These are phyloP conservation scores for Trimorus sp. DNA, from an alignment of 2,888 invertebrate species.

Conservation along the genomic window DNA sequence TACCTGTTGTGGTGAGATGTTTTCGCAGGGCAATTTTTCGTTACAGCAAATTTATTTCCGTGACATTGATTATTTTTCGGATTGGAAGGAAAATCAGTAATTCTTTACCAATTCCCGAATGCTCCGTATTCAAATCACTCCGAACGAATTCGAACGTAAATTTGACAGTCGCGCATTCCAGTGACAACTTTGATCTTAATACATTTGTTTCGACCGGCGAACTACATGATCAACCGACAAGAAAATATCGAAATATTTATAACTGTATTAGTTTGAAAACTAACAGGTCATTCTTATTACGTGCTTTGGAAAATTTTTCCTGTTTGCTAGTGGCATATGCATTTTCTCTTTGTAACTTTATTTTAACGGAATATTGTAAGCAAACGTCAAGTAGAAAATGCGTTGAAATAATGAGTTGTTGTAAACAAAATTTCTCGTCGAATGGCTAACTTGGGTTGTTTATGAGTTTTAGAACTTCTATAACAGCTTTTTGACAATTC, in stretches of 20 bases:
- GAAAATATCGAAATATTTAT: slow-evolving; percentile 50
- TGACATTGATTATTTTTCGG: slow-evolving; percentile 17
- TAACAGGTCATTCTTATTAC: slow-evolving; percentile 16
- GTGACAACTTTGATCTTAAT: slow-evolving; percentile 38
- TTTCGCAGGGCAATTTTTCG: too few relatives aligned
- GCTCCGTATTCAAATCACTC: not conserved
- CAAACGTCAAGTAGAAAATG: too few relatives aligned
- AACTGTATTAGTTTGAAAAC: slow-evolving; percentile 49
- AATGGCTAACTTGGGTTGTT: too few relatives aligned
- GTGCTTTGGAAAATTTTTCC: slow-evolving; percentile 20
- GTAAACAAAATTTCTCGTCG: not conserved
- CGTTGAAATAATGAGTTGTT: slow-evolving; percentile 6
- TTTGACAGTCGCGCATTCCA: slow-evolving; percentile 35
- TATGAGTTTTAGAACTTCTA: too few relatives aligned
- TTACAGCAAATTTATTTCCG: slow-evolving; percentile 58
- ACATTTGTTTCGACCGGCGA: slow-evolving; percentile 30
- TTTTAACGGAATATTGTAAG: slow-evolving; percentile 21
- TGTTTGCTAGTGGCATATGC: slow-evolving; percentile 32
- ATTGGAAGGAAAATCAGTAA: not conserved
- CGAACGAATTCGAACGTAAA: slow-evolving; percentile 1
- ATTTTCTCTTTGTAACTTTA: slow-evolving; percentile 6
- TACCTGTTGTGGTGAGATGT: slow-evolving; percentile 21
- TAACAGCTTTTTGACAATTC: too few relatives aligned
- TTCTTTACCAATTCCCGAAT: not conserved
- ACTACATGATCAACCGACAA: slow-evolving; percentile 45